These are phyloP conservation scores for Pomatostomus ruficeps DNA, from an alignment of 2,113 vertebrate species.

Conservation along the genomic window DNA sequence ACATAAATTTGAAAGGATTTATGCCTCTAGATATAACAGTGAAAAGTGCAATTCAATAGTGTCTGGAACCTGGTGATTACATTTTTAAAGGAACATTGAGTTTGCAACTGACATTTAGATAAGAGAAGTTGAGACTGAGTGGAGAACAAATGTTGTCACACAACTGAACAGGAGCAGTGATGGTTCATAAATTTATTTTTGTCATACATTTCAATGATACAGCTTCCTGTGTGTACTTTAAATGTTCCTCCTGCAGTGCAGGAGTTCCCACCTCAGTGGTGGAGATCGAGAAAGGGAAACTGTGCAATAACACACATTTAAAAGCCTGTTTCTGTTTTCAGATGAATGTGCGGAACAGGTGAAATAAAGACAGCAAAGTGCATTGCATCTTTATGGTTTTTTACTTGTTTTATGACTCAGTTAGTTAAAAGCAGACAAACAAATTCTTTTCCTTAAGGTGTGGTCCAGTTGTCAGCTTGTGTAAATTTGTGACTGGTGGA, in stretches of 20 bases:
- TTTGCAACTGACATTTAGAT: conserved; percentile 54
- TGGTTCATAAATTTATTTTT: conserved; percentile 40
- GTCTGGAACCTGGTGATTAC: conserved; percentile 53
- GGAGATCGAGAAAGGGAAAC: background rate
- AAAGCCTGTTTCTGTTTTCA: background rate
- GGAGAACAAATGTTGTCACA: conserved; percentile 25
- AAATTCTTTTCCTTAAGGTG: background rate
- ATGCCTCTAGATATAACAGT: conserved; percentile 15
- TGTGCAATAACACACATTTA: background rate
- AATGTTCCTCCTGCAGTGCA: background rate
- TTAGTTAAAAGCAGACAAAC: background rate
- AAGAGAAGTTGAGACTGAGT: background rate
- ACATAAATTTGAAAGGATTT: conserved; percentile 51
- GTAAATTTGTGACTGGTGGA: background rate
- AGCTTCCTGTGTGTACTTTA: background rate
- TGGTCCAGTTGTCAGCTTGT: background rate
- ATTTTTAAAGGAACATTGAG: conserved; percentile 56
- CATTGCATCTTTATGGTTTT: background rate
- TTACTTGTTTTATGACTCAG: background rate
- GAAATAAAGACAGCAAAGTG: background rate
- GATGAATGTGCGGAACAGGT: background rate
- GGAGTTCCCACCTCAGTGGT: background rate
- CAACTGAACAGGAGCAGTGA: background rate
- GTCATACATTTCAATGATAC: background rate
- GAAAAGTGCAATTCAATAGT: conserved; percentile 33